phyloP scores from a whole-genome alignment of 2,888 invertebrate species.

The Arctia plantaginis region DNA sequence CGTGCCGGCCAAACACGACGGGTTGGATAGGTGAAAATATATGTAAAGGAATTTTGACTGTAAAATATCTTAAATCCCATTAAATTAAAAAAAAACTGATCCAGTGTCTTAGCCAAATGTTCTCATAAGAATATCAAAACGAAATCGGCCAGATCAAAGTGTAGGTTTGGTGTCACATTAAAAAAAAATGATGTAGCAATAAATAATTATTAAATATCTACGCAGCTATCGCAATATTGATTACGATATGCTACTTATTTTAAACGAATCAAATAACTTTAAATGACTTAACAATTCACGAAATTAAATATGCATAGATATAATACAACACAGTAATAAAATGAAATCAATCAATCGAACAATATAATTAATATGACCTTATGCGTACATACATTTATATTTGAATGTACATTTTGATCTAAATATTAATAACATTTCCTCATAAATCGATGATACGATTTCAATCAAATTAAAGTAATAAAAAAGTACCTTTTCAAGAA shows the following conservation, averaged over 20 bases:
- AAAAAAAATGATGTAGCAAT: neutral
- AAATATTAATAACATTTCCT: constrained; percentile 10
- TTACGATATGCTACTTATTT: neutral
- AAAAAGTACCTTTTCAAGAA: constrained; percentile 5
- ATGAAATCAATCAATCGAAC: constrained; percentile 1
- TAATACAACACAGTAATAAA: neutral
- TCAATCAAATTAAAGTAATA: constrained; percentile 1
- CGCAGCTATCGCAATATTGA: neutral
- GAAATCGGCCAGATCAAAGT: neutral
- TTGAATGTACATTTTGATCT: constrained; percentile 5
- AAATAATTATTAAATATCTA: neutral
- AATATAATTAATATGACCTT: constrained; percentile 7
- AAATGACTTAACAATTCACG: neutral
- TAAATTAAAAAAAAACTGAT: neutral
- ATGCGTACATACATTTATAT: neutral
- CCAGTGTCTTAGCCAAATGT: too few species aligned
- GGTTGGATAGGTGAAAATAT: constrained; percentile 2
- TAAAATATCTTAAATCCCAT: neutral
- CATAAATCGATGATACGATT: constrained; percentile 6
- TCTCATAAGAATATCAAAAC: too few species aligned
- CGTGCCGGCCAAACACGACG: constrained; percentile 22
- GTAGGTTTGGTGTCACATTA: neutral
- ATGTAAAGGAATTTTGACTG: constrained; percentile 11
- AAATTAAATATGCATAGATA: constrained; percentile 8
- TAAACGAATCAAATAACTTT: neutral